phyloP scores from a whole-genome alignment of 2,113 vertebrate genomes.

The Triplophysa siluroides region DNA sequence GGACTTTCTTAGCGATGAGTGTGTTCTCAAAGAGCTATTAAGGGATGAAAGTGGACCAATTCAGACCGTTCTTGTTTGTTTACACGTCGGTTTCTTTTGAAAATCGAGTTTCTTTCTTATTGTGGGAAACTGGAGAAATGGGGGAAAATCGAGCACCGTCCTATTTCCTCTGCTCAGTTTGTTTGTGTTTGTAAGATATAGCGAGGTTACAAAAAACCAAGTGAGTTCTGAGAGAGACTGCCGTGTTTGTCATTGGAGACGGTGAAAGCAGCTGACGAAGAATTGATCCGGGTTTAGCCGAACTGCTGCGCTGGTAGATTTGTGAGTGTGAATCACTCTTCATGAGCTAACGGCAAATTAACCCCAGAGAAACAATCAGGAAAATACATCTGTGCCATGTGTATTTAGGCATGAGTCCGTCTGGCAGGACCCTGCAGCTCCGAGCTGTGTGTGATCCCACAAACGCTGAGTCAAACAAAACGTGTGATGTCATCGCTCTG shows the following conservation, averaged over 20 bases:
- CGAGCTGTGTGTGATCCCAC: constrained; percentile 51
- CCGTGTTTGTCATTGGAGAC: not conserved
- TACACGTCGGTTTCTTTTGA: no score
- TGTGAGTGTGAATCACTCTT: constrained; percentile 48
- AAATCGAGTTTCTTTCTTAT: no score
- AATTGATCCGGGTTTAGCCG: constrained; percentile 52
- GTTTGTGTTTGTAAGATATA: no score
- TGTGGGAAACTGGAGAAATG: no score
- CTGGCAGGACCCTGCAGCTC: constrained; percentile 49
- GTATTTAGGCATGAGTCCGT: constrained; percentile 57
- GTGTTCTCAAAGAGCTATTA: no score
- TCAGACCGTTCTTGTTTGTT: no score
- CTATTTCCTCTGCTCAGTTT: no score
- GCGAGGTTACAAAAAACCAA: no score
- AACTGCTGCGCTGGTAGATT: constrained; percentile 53
- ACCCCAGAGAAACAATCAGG: constrained; percentile 56
- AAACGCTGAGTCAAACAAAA: constrained; percentile 58
- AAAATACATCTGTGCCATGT: constrained; percentile 54
- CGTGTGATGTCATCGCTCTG: constrained; percentile 46
- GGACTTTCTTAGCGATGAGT: no score
- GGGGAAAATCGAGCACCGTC: no score
- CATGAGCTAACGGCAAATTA: constrained; percentile 61
- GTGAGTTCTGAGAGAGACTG: not conserved
- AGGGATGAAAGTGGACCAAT: no score
- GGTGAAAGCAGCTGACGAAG: constrained; percentile 52